These are phyloP conservation scores for Emys orbicularis DNA, from an alignment of 2,797 vertebrate genomes.

Conservation along the genomic window DNA sequence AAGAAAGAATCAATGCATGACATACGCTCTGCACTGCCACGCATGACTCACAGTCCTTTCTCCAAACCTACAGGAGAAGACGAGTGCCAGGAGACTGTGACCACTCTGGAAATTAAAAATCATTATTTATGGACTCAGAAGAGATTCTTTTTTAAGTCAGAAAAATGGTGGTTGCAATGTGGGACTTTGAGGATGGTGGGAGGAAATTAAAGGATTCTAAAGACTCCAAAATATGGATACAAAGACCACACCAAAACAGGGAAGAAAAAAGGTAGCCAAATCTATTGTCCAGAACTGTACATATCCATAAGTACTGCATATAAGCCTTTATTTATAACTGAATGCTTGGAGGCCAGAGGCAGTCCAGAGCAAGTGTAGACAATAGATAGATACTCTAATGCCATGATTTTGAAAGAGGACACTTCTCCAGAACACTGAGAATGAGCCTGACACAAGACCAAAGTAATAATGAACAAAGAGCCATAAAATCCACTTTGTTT, in stretches of 20 bases:
- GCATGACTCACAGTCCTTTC: background rate
- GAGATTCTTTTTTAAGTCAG: background rate
- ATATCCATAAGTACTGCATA: background rate
- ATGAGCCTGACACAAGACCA: background rate
- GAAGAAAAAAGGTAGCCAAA: background rate
- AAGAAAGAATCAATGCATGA: background rate
- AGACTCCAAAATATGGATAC: background rate
- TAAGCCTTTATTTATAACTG: background rate
- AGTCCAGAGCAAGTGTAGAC: background rate
- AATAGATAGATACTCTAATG: background rate
- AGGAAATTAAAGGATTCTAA: background rate
- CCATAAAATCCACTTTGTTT: background rate
- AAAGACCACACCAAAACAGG: background rate
- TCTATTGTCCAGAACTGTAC: background rate
- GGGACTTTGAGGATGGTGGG: background rate
- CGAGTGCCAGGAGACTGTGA: accelerated
- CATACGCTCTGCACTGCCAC: background rate
- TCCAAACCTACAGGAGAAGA: background rate
- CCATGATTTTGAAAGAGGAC: background rate
- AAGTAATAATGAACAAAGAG: background rate
- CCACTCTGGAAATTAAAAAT: background rate
- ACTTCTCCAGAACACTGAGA: background rate
- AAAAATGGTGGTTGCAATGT: background rate
- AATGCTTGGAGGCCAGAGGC: background rate
- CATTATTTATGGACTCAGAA: background rate